phyloP scores from a whole-genome alignment of 2,888 invertebrate species.

The Rhamnusium bicolor region DNA sequence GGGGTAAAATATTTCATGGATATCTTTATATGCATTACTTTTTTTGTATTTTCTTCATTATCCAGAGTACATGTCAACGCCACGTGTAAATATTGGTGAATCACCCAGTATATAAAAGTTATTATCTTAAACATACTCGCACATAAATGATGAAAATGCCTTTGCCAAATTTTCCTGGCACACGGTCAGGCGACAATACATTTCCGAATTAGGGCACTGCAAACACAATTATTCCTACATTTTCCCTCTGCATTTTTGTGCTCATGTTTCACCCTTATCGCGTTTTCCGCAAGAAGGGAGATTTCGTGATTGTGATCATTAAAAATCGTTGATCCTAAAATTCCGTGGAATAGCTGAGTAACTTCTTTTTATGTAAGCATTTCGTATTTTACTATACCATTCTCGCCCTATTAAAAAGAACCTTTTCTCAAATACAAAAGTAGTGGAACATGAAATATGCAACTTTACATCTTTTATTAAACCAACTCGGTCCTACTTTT shows the following conservation, averaged over 20 bases:
- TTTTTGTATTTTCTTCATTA: too few species aligned
- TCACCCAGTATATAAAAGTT: neutral
- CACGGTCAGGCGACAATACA: neutral
- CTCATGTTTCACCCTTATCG: slow-evolving; percentile 25
- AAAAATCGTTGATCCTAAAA: slow-evolving; percentile 36
- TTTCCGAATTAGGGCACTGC: neutral
- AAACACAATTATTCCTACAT: slow-evolving; percentile 16
- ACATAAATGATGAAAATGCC: neutral
- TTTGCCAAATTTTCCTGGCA: neutral
- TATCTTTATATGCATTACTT: too few species aligned
- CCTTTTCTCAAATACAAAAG: slow-evolving; percentile 14
- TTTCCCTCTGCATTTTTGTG: slow-evolving; percentile 10
- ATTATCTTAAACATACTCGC: neutral
- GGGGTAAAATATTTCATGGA: too few species aligned
- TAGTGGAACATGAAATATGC: slow-evolving; percentile 3
- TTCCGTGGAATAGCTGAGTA: slow-evolving; percentile 29
- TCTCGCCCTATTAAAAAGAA: neutral
- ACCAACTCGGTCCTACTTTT: neutral
- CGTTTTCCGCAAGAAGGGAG: slow-evolving; percentile 29
- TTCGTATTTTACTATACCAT: slow-evolving; percentile 11
- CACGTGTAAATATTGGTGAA: neutral
- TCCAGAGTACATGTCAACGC: too few species aligned
- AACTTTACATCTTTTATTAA: neutral
- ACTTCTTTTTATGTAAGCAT: slow-evolving; percentile 28
- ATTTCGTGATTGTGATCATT: slow-evolving; percentile 37